These are phyloP conservation scores for Apodemus sylvaticus DNA, from an alignment of 2,113 vertebrate species.

Conservation along the genomic window DNA sequence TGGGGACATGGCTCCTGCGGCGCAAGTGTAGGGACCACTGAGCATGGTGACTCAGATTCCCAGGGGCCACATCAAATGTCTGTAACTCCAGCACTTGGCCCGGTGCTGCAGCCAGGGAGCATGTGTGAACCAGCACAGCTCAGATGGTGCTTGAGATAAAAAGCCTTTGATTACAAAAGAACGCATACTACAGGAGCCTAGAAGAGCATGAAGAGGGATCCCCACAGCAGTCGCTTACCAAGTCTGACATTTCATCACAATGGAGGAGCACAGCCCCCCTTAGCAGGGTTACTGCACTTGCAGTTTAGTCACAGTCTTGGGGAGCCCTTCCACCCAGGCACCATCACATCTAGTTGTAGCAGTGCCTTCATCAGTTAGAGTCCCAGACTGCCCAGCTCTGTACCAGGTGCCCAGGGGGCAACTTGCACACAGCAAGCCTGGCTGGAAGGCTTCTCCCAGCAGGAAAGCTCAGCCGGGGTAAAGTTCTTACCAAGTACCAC, in stretches of 20 bases:
- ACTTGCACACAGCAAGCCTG: neutral
- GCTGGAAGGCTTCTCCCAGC: slow-evolving; percentile 43
- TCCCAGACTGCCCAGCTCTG: neutral
- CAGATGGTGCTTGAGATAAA: slow-evolving; percentile 14
- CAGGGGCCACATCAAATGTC: neutral
- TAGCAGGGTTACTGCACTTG: neutral
- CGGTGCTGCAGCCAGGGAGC: no score
- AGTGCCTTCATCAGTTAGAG: neutral
- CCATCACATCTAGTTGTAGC: neutral
- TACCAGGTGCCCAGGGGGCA: slow-evolving; percentile 24
- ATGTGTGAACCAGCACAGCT: neutral
- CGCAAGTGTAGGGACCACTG: neutral
- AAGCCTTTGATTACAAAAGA: slow-evolving; percentile 26
- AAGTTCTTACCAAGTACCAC: slow-evolving; percentile 72
- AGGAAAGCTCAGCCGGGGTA: slow-evolving; percentile 47
- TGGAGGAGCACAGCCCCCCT: neutral
- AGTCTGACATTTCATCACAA: neutral
- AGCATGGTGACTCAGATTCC: no score
- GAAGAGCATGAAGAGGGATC: neutral
- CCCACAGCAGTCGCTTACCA: neutral
- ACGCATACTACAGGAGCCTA: neutral
- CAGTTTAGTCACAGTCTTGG: neutral
- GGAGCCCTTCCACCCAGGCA: neutral
- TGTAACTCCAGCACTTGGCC: neutral
- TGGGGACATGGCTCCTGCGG: neutral